phyloP scores from a whole-genome alignment of 2,797 vertebrate species.

The Chromis chromis region DNA sequence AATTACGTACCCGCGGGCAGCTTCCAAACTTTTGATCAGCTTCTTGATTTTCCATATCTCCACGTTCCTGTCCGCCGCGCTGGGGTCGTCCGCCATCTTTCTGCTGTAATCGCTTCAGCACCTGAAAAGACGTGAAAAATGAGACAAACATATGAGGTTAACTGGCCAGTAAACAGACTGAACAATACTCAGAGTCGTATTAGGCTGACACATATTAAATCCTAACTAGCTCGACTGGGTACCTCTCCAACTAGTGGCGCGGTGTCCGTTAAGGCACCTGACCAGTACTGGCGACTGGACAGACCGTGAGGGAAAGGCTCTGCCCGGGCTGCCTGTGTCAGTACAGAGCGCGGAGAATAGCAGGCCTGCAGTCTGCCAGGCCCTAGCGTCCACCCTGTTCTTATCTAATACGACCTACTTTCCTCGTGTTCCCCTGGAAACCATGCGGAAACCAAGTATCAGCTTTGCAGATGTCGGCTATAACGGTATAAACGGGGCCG shows the following conservation, averaged over 20 bases:
- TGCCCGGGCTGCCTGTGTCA: slow-evolving; percentile 57
- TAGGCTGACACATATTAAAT: not conserved
- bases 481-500: not conserved
- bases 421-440: slow-evolving; percentile 36
- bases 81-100: slow-evolving; percentile 99
- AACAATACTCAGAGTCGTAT: not conserved
- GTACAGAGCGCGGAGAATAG: slow-evolving; percentile 74
- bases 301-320: slow-evolving; percentile 64
- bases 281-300: slow-evolving; percentile 60
- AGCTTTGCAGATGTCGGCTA: not conserved
- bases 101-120: slow-evolving; percentile 85
- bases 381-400: slow-evolving; percentile 81
- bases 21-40: slow-evolving; percentile 98
- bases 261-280: slow-evolving; percentile 70
- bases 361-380: slow-evolving; percentile 78
- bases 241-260: slow-evolving; percentile 64
- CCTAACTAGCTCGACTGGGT: slow-evolving; percentile 8
- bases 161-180: not conserved
- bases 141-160: slow-evolving; percentile 19
- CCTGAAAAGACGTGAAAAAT: slow-evolving; percentile 72
- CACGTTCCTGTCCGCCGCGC: slow-evolving; percentile 98
- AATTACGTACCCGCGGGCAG: slow-evolving; percentile 92
- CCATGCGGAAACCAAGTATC: slow-evolving; percentile 7
- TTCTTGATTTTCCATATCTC: slow-evolving; percentile 99
- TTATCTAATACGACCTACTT: slow-evolving; percentile 81